Base-by-base conservation (phyloP, 2,888 invertebrate species). In the Rugalucina vietnamica region DNA sequence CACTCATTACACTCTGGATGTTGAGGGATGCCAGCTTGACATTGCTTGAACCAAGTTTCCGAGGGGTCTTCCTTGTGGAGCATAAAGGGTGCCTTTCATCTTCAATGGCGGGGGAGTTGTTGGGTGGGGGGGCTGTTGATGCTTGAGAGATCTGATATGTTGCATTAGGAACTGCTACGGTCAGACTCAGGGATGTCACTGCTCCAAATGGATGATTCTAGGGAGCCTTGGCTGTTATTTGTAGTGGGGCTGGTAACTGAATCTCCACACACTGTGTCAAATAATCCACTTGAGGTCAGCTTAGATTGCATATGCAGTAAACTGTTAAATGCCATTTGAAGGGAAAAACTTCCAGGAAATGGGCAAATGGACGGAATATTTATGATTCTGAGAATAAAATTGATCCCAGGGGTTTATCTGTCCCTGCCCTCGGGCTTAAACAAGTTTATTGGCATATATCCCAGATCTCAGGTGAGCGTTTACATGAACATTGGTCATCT, bases 1-100 rank as follows among this genome's bases (percentile, higher is more conserved):
- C 4, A 49, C 65, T 29, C 4, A n/a, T 12, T 29, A 49, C 70
- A 70, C 77, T 78, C 29, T 78, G 77, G 18, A 78, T 70, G 34
- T 78, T 78, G 27, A 78, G 72, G 3, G 54, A 24, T 14, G 54
- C 12, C 4, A 54, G 54, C 54, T 24, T 54, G 54, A 36, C 36
- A 27, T 24, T 36, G 2, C 34, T 34, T 70, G 70, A 34, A 34
- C 1, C 34, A 0, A 70, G n/a, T 36, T 70, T n/a, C 24, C n/a
- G 32, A 34, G 21, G 34, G 14, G 37, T 37, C 36, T 69, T 36
- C 37, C 21, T 70, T 18, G 37, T 70, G 37, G 18, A 70, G 37
- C 70, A 70, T 21, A n/a, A 21, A 0, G 37, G 32, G 70, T 0
- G n/a, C n/a, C n/a, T n/a, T 3, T n/a, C 1, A 14, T 21, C 36